Evolutionary conservation across 2,888 invertebrate genomes (phyloP).

Genomic region (Hoplodrina blanda): DNA sequence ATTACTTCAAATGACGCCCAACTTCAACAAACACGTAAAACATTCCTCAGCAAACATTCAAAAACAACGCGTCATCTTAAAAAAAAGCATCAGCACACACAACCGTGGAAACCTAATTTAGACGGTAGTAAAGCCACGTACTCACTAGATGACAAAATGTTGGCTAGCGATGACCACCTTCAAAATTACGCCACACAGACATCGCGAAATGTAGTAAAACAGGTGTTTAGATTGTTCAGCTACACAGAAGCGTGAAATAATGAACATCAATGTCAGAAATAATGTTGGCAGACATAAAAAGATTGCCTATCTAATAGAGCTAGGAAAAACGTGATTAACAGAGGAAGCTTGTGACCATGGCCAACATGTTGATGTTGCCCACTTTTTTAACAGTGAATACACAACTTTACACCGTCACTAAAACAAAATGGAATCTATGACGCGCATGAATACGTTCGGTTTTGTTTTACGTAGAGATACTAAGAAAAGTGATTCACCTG

Average conservation of each 20-base stretch:
- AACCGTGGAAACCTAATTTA: conserved; percentile 57
- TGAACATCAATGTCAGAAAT: conserved; percentile 37
- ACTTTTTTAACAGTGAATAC: conserved; percentile 22
- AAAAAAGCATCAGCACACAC: conserved; percentile 37
- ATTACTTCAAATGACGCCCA: conserved; percentile 53
- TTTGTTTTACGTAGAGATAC: conserved; percentile 49
- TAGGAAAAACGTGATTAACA: neutral
- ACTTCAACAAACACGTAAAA: conserved; percentile 42
- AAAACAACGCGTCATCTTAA: conserved; percentile 59
- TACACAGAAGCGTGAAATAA: conserved; percentile 14
- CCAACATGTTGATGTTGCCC: neutral
- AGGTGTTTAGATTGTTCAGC: conserved; percentile 32
- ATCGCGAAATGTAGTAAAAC: conserved; percentile 30
- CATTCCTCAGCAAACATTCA: conserved; percentile 55
- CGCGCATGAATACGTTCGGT: conserved; percentile 35
- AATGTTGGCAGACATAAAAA: conserved; percentile 21
- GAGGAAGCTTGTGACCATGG: neutral
- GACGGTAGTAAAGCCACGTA: conserved; percentile 39
- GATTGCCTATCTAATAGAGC: neutral
- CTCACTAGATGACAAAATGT: conserved; percentile 30
- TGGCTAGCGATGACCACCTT: neutral
- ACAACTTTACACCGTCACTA: conserved; percentile 35
- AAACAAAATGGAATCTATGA: conserved; percentile 53
- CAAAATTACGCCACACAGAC: conserved; percentile 3
- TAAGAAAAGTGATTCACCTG: conserved; percentile 52